Evolutionary conservation across 1,140 invertebrate species (phyloP), one percentile per base, ranked within the genome.

Genomic region (Lepidotrigona ventralis): DNA sequence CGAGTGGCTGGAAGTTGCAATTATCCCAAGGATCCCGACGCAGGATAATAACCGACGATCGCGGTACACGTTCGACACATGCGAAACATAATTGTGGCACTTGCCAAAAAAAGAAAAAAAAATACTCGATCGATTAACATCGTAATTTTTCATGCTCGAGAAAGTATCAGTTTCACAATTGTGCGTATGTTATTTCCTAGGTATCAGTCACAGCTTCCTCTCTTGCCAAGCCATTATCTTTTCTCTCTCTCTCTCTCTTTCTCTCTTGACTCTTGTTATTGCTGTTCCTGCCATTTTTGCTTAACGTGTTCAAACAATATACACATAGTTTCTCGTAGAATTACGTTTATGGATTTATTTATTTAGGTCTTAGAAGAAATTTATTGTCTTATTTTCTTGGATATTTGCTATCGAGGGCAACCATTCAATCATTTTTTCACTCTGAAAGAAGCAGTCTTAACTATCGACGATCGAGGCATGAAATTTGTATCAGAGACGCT

Each of bases 251-350:
- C 1, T 15, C 26, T 64, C 19, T 58, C 9, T 26, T 3, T n/a
- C 26, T 64, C 29, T 19, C 58, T 46, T 8, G n/a, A 12, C 68
- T 70, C 75, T 78, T 79, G 81, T 69, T 87, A 69, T 69, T 63
- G 39, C 39, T 39, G 6, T 46, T 46, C 0, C 8, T 46, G 39
- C 39, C 39, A 46, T 46, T 46, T 46, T 46, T 46, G 8, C 6
- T 8, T 8, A 46, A 46, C 39, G 39, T 46, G 39, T 46, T 46
- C 39, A 46, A 46, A 46, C 39, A 9, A 8, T 46, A 8, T 46
- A 8, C 39, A 0, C 8, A 8, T 46, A 46, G 39, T 8, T 9
- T 46, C 39, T 39, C 6, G 39, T 39, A 3, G 0, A 39, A 39
- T 39, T 39, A 39, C 8, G 39, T n/a, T n/a, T n/a, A n/a, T 46